phyloP scores from a whole-genome alignment of 2,113 vertebrate species.

The Pelobates fuscus region DNA sequence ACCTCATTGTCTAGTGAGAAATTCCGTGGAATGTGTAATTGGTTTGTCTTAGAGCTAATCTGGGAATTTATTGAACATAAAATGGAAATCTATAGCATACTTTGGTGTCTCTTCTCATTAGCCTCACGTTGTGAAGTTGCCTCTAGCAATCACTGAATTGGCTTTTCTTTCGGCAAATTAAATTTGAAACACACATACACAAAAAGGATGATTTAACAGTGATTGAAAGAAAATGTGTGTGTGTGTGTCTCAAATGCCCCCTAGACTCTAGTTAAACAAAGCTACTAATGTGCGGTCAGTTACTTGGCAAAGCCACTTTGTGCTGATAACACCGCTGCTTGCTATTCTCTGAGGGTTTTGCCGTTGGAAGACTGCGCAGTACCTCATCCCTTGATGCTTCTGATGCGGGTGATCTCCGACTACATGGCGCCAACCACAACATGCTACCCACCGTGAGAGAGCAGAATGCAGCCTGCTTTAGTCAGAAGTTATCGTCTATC shows the following conservation, averaged over 20 bases:
- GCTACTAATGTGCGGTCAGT: slow-evolving; percentile 85
- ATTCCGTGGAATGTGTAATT: slow-evolving; percentile 39
- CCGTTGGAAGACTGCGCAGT: slow-evolving; percentile 75
- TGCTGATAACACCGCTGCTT: slow-evolving; percentile 81
- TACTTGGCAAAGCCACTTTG: slow-evolving; percentile 72
- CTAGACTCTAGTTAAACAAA: slow-evolving; percentile 85
- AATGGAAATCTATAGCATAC: slow-evolving; percentile 8
- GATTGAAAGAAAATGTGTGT: slow-evolving; percentile 56
- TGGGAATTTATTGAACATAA: slow-evolving; percentile 36
- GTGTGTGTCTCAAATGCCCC: slow-evolving; percentile 69
- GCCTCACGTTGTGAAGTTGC: slow-evolving; percentile 57
- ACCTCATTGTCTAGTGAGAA: slow-evolving; percentile 61
- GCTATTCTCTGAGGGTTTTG: slow-evolving; percentile 80
- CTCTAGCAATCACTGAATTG: slow-evolving; percentile 59
- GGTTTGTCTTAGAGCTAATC: slow-evolving; percentile 27
- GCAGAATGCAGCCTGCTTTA: slow-evolving; percentile 85
- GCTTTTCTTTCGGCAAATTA: slow-evolving; percentile 75
- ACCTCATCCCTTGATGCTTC: slow-evolving; percentile 83
- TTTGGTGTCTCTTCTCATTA: slow-evolving; percentile 51
- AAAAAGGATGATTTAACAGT: slow-evolving; percentile 77
- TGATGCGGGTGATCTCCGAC: slow-evolving; percentile 88
- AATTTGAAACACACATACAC: slow-evolving; percentile 77
- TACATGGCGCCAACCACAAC: slow-evolving; percentile 95
- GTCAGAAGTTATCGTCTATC: slow-evolving; percentile 93
- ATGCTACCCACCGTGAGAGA: slow-evolving; percentile 90